Conservation (phyloP, 1,140 invertebrate species). For the Nephotettix cincticeps region DNA sequence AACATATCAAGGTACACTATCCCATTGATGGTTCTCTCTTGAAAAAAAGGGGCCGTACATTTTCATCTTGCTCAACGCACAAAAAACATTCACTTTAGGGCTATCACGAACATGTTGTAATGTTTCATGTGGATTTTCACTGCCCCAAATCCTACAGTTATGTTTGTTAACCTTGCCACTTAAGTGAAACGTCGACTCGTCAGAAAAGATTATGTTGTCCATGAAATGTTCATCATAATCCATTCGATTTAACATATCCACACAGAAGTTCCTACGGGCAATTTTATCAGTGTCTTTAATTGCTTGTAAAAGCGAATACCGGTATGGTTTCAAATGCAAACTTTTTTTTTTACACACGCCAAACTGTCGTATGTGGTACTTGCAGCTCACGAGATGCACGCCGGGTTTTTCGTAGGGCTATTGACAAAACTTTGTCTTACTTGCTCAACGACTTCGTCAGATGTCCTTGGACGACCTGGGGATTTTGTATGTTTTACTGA, state of each 20-base stretch:
- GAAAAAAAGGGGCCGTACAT: too few species aligned
- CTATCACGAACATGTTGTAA: slow-evolving; percentile 17
- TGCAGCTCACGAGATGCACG: slow-evolving; percentile 11
- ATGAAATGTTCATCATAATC: slow-evolving; percentile 18
- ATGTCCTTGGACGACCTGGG: too few species aligned
- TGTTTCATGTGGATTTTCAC: slow-evolving; percentile 20
- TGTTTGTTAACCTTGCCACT: not conserved
- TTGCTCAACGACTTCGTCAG: too few species aligned
- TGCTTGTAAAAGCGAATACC: slow-evolving; percentile 23
- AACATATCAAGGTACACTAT: too few species aligned
- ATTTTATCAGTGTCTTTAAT: slow-evolving; percentile 10
- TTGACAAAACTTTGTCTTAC: slow-evolving; percentile 7
- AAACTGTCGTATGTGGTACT: slow-evolving; percentile 13
- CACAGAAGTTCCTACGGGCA: slow-evolving; percentile 19
- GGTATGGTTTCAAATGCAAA: slow-evolving; percentile 23
- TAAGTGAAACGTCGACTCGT: slow-evolving; percentile 1
- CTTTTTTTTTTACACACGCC: not conserved
- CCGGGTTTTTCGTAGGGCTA: slow-evolving; percentile 9
- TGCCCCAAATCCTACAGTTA: not conserved
- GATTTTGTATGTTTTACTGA: too few species aligned
- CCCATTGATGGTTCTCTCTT: too few species aligned
- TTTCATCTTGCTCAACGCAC: too few species aligned
- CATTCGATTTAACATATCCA: slow-evolving; percentile 23
- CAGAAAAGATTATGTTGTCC: slow-evolving; percentile 8
- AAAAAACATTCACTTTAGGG: slow-evolving; percentile 15